Conservation (phyloP, 64 coral and sea anemone species). For the Montipora foliosa region DNA sequence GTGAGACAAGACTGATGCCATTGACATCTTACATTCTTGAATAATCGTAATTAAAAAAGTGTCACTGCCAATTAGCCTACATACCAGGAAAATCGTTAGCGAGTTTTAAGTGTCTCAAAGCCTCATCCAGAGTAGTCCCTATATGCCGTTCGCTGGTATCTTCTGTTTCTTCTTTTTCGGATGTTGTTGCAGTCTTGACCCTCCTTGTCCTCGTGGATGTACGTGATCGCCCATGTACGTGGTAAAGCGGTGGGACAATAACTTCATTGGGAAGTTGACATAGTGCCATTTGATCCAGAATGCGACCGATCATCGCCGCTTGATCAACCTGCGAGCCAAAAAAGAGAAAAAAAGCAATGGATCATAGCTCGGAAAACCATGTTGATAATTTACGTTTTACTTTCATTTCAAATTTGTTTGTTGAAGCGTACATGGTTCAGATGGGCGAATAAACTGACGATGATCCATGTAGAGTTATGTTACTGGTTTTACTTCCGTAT, state of each 20-base stretch:
- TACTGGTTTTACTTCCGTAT: too few species aligned
- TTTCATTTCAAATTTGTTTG: too few species aligned
- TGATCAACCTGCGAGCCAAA: constrained; percentile 55
- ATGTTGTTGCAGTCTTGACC: constrained; percentile 45
- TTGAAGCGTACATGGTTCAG: too few species aligned
- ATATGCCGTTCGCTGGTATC: constrained; percentile 21
- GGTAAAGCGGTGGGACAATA: background rate
- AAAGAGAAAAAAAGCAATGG: background rate
- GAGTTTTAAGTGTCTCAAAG: constrained; percentile 76
- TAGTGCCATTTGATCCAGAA: constrained; percentile 66
- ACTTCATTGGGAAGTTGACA: constrained; percentile 31
- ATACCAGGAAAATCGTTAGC: constrained; percentile 65
- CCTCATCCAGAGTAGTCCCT: constrained; percentile 56
- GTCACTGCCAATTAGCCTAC: background rate
- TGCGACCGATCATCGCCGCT: constrained; percentile 72
- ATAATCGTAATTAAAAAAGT: too few species aligned
- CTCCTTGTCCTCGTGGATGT: constrained; percentile 39
- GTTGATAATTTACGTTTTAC: too few species aligned
- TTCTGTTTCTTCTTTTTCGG: constrained; percentile 19
- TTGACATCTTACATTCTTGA: too few species aligned
- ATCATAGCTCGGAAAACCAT: too few species aligned
- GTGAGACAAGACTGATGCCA: too few species aligned
- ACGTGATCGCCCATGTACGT: constrained; percentile 22
- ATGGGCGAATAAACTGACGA: too few species aligned
- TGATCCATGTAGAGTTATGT: too few species aligned